Evolutionary conservation across 2,113 vertebrate species (phyloP).

Genomic region (Clinocottus analis): DNA sequence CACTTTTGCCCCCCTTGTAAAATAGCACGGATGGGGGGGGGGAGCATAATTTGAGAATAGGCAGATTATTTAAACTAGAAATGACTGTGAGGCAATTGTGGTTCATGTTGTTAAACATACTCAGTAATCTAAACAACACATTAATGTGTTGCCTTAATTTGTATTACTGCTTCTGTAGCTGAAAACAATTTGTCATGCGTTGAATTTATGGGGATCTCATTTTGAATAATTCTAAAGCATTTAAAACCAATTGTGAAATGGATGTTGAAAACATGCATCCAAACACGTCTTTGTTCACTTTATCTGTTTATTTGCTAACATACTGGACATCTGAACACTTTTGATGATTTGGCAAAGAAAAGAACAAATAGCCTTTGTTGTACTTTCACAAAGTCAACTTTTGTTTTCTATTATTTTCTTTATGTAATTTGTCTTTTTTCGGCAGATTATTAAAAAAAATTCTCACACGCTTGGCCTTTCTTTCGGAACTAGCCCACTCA

Average conservation of each 20-base stretch:
- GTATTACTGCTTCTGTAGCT: constrained; percentile 63
- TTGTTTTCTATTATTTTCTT: constrained; percentile 22
- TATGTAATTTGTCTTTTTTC: constrained; percentile 6
- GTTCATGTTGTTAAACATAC: constrained; percentile 72
- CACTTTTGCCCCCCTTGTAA: constrained; percentile 42
- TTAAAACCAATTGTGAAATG: constrained; percentile 60
- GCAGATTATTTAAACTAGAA: constrained; percentile 74
- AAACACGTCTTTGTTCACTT: constrained; percentile 29
- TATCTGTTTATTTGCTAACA: background rate
- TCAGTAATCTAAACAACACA: constrained; percentile 77
- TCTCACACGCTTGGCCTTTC: constrained; percentile 9
- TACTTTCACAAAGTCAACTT: constrained; percentile 28
- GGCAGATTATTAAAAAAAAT: constrained; percentile 22
- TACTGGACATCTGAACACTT: constrained; percentile 14
- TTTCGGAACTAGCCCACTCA: constrained; percentile 36
- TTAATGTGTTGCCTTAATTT: constrained; percentile 74
- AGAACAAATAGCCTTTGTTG: constrained; percentile 13
- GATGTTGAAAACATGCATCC: constrained; percentile 30
- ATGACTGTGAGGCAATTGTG: constrained; percentile 77
- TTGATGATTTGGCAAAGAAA: constrained; percentile 24
- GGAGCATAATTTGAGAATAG: constrained; percentile 67
- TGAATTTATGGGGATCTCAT: constrained; percentile 70
- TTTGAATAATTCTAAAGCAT: constrained; percentile 65
- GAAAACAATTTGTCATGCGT: constrained; percentile 72
- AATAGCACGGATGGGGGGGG: constrained; percentile 44